Base-by-base conservation (phyloP, 2,888 invertebrate species). In the Eristalinus sepulchralis region DNA sequence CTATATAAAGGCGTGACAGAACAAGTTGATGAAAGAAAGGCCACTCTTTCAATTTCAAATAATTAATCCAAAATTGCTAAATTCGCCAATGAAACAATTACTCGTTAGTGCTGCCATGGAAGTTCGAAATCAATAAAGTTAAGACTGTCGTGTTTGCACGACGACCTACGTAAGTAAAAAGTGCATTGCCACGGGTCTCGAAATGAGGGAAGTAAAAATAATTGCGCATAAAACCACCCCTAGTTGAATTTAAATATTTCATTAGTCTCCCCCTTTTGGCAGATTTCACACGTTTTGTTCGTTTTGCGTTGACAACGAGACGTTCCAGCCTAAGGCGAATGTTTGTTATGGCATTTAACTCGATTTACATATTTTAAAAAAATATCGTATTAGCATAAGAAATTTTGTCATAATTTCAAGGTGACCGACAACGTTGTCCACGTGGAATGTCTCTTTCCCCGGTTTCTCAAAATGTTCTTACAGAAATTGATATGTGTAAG, bases 381-480 rank as follows among this genome's bases (percentile, higher is more conserved):
- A 31, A 4, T 31, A 6, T 31, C 9, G 10, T 9, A 34, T 34
- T 39, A 4, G 20, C 17, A 31, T 9, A 27, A 47, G 17, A 53
- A 67, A 47, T 47, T 8, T 53, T n/a, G 20, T 31, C 66, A 53
- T 67, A 47, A 53, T 27, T 53, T 67, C 20, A 55, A 20, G 53
- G 2, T 5, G 53, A 55, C 53, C 33, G 27, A 67, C 11, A 33
- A 55, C 27, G 5, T 27, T 27, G 27, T 47, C n/a, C 3, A n/a
- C 1, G 17, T 17, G 1, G 17, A 47, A 47, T 47, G 47, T 8
- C 5, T 8, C 47, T 17, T 47, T 47, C 17, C 47, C 47, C n/a
- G 6, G n/a, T 17, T 8, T 47, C 17, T 47, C 17, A 0, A 17
- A 17, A 20, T 17, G 8, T 17, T 47, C n/a, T n/a, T 0, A 39